Evolutionary conservation across 64 coral and sea anemone genomes (phyloP), one percentile per base, ranked within the genome.

Genomic region (Pocillopora damicornis): DNA sequence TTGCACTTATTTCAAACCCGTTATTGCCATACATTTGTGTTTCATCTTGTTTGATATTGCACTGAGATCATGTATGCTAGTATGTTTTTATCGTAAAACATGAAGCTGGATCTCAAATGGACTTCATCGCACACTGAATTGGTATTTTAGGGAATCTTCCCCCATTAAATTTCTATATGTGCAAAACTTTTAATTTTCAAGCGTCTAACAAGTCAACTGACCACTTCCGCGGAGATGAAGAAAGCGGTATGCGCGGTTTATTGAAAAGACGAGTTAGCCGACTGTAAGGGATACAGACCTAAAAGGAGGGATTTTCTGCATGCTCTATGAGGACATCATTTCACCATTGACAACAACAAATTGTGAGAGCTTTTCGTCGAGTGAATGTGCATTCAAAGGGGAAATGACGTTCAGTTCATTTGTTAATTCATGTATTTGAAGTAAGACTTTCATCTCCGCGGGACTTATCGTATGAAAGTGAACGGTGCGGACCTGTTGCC

Each of bases 311-410:
- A 42, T 77, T 77, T 77, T 51, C 42, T 77, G 75, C 75, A 77
- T 77, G 57, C 42, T 22, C 75, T 77, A 10, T 18, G 38, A 18
- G 75, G 75, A 51, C 17, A 42, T 77, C 37, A 77, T 20, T 22
- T 77, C 75, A 57, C 75, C 75, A 77, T 51, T 77, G 75, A 77
- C 75, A 77, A 77, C 75, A 77, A 76, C 75, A 77, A 76, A 57
- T 77, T 77, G 20, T 23, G 38, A 15, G 42, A 77, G 75, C 75
- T 45, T 37, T 22, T 17, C 37, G 75, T 23, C 20, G 25, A 71
- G 67, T 71, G 67, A 71, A 71, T 20, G 37, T 10, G 35, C 75
- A 57, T 22, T 51, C 18, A 22, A 76, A 77, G 18, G 17, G 36
- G 37, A 42, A 77, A 77, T 56, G 15, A 35, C 36, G 38, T 16